Base-by-base conservation (phyloP, 2,888 invertebrate genomes). In the Blastobasis lacticolella region DNA sequence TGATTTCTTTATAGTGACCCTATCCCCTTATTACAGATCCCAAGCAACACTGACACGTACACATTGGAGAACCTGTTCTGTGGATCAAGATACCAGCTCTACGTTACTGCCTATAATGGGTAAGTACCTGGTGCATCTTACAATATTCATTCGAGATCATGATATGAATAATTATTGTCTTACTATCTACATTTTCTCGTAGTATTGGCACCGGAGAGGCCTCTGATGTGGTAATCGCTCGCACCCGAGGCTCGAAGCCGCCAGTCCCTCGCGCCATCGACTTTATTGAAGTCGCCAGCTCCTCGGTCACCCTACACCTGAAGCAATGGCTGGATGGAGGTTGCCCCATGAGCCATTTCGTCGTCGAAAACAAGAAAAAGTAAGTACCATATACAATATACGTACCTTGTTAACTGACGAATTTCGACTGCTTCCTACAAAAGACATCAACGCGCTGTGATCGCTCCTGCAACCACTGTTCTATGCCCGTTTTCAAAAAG, bases 291-390 rank as follows among this genome's bases (percentile, higher is more conserved):
- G 95, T 96, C 1, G 96, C 96, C 37, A 94, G 96, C n/a, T 96
- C 96, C 58, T 97, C 96, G 62, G 95, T 97, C 49, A 95, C 95
- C 3, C 90, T 98, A 58, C 97, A 97, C 73, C 91, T 98, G 63
- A 94, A 93, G 69, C 94, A 97, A 57, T 98, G 98, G 98, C 93
- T 94, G 54, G 96, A 96, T 77, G 97, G 97, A 51, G 97, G 97
- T 55, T 98, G 98, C 75, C 95, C 97, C 10, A 97, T 98, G 95
- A 91, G 94, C 58, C 96, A 97, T 77, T 98, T 97, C 78, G 97
- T 97, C 57, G 95, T 98, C 49, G 97, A 97, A 83, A 95, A 97
- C 75, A 96, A 96, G 85, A 95, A 95, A 80, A 95, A 95, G 96
- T 96, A 54, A 62, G 69, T 66, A 50, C 41, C 37, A 7, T 71